A percentile compares a stretch with the other conserved stretches of the same genome.
Conservation (phyloP, 2,797 vertebrate genomes). For the Pseudotriccus pelzelni region DNA sequence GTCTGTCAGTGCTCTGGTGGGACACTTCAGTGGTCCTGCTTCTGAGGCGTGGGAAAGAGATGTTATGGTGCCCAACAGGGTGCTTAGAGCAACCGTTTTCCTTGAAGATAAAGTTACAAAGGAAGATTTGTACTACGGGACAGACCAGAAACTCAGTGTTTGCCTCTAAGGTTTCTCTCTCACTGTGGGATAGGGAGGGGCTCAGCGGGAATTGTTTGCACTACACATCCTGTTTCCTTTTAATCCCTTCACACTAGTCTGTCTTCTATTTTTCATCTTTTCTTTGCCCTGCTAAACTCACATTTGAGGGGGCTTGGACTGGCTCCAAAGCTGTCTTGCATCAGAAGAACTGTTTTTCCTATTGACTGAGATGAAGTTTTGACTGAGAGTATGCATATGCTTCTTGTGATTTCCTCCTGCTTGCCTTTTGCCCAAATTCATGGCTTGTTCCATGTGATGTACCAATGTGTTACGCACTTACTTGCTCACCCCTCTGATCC, state of each 20-base stretch:
- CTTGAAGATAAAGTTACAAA: background rate
- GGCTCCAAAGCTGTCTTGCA: background rate
- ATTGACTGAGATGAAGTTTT: background rate
- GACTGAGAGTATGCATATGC: background rate
- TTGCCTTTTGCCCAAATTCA: background rate
- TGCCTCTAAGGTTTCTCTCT: background rate
- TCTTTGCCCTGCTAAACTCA: background rate
- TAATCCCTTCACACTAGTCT: background rate
- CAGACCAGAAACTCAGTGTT: background rate
- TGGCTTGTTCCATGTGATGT: background rate
- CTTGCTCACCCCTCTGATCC: background rate
- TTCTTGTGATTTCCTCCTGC: background rate
- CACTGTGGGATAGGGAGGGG: background rate
- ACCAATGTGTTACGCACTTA: background rate
- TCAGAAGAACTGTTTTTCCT: background rate
- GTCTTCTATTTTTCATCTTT: background rate
- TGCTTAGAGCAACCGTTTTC: background rate
- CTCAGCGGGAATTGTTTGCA: background rate
- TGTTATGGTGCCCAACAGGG: background rate
- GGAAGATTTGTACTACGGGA: background rate
- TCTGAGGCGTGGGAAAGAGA: background rate
- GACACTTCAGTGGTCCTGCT: background rate
- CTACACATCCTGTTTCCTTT: background rate
- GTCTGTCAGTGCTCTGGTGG: rapidly evolving
- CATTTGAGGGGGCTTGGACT: background rate